Evolutionary conservation across 2,797 vertebrate genomes (phyloP).

Genomic region (Premnoplex brunnescens): DNA sequence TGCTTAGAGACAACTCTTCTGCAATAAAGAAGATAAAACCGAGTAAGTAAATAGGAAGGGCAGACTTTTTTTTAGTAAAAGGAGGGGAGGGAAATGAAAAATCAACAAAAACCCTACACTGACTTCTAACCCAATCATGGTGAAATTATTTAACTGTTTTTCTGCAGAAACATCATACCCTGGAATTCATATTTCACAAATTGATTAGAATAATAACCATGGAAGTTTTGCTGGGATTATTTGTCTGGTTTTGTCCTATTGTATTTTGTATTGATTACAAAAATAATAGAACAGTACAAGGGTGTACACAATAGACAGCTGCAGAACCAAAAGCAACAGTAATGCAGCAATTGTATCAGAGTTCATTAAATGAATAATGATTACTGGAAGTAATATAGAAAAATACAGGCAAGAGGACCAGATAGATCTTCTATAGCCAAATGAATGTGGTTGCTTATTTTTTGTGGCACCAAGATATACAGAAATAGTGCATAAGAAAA

Average conservation of each 20-base stretch:
- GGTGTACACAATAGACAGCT: not conserved
- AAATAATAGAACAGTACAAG: not conserved
- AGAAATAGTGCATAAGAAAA: not conserved
- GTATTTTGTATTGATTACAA: not conserved
- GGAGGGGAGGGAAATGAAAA: fast-evolving
- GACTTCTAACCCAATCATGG: not conserved
- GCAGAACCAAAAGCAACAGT: not conserved
- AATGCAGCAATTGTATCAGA: not conserved
- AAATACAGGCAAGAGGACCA: not conserved
- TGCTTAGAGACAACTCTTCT: constrained; percentile 96
- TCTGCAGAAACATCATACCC: not conserved
- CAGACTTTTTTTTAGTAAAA: not conserved
- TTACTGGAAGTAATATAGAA: not conserved
- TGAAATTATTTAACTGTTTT: not conserved
- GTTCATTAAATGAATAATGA: not conserved
- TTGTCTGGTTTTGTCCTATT: not conserved
- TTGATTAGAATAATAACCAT: not conserved
- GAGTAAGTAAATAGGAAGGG: not conserved
- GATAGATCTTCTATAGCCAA: not conserved
- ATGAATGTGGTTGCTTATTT: not conserved
- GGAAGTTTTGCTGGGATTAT: not conserved
- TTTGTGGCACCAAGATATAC: not conserved
- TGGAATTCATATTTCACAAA: not conserved
- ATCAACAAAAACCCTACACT: not conserved
- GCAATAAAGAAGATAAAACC: constrained; percentile 57